Conservation (phyloP, 2,888 invertebrate species). For the Spodoptera exigua region DNA sequence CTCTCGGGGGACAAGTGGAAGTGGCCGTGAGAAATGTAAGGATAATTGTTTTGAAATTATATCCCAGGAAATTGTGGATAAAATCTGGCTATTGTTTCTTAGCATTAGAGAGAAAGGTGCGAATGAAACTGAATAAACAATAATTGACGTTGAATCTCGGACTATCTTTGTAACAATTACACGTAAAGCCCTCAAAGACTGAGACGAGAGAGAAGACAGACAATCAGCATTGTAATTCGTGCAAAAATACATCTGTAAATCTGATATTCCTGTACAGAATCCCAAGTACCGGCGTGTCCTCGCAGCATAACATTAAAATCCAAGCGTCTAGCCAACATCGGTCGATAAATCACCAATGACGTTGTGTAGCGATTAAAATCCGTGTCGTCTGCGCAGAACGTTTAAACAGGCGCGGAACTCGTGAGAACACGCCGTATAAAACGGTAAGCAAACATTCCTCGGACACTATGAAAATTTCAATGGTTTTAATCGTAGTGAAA, state of each 20-base stretch:
- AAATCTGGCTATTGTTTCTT: conserved; percentile 32
- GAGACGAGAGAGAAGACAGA: conserved; percentile 11
- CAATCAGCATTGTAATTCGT: conserved; percentile 27
- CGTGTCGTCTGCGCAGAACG: conserved; percentile 75
- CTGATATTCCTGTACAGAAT: conserved; percentile 45
- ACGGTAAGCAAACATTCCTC: conserved; percentile 69
- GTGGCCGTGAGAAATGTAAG: conserved; percentile 57
- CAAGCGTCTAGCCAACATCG: conserved; percentile 62
- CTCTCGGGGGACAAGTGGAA: conserved; percentile 45
- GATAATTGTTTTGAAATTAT: conserved; percentile 54
- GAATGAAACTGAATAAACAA: no score
- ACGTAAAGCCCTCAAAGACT: background rate
- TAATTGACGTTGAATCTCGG: no score
- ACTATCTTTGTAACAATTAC: no score
- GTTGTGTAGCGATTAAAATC: conserved; percentile 81
- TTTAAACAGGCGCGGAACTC: conserved; percentile 74
- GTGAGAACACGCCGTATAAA: conserved; percentile 78
- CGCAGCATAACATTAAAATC: conserved; percentile 60
- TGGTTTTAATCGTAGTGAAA: conserved; percentile 45
- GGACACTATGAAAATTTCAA: conserved; percentile 59
- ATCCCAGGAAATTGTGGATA: conserved; percentile 23
- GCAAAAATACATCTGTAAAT: conserved; percentile 48
- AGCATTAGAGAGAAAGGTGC: background rate
- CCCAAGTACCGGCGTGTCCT: conserved; percentile 55
- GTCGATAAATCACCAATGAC: conserved; percentile 81